phyloP scores from a whole-genome alignment of 2,113 vertebrate species.

The Ptyas mucosa region DNA sequence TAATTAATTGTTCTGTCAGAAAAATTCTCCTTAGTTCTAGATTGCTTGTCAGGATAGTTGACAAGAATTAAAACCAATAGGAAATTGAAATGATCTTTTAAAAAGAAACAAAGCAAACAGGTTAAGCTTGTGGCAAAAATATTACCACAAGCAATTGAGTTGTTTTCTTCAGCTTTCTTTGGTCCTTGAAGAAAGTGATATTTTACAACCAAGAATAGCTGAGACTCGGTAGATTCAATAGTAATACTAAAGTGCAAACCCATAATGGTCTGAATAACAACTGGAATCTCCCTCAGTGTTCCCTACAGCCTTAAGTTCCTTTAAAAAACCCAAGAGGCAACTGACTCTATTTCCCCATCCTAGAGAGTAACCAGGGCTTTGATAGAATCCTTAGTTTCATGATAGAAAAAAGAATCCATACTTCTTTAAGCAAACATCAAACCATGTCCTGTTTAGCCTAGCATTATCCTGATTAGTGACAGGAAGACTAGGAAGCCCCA shows the following conservation, averaged over 20 bases:
- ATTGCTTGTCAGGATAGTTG: background rate
- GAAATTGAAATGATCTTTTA: background rate
- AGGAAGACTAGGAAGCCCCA: background rate
- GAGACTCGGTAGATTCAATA: background rate
- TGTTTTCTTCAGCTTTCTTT: background rate
- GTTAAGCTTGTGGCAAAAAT: background rate
- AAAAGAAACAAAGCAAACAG: background rate
- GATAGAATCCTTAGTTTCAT: background rate
- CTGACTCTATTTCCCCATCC: background rate
- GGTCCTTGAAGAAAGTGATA: background rate
- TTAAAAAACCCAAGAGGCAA: background rate
- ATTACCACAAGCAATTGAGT: background rate
- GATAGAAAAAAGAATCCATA: background rate
- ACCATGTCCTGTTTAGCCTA: background rate
- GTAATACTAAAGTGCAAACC: background rate
- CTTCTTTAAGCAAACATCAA: background rate
- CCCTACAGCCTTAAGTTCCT: too few species aligned
- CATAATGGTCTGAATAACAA: background rate
- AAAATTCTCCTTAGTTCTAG: background rate
- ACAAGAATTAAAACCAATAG: background rate
- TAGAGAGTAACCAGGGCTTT: background rate
- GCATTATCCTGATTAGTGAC: background rate
- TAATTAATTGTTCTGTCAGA: background rate
- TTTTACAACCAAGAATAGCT: background rate
- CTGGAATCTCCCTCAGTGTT: background rate